Evolutionary conservation across 2,113 vertebrate genomes (phyloP).

Genomic region (Phyllopteryx taeniolatus): DNA sequence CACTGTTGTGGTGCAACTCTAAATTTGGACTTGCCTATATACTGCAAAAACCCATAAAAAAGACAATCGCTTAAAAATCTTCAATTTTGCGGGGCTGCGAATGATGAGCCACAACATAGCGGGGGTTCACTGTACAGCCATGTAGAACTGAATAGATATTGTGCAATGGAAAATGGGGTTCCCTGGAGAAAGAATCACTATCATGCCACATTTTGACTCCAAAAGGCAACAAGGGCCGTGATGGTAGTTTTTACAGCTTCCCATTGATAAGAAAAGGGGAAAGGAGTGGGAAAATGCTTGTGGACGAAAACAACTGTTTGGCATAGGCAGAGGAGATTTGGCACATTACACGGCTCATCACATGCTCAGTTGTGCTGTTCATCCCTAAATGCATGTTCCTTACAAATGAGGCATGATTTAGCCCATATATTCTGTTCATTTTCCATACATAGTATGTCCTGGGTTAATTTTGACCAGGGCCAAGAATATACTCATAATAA

Average conservation of each 20-base stretch:
- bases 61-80: no score
- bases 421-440: background rate
- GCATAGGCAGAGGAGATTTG: background rate
- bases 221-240: background rate
- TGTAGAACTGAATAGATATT: background rate
- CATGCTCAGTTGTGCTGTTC: background rate
- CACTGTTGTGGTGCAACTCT: no score
- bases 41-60: no score
- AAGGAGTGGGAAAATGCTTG: conserved; percentile 13
- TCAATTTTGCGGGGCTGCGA: no score
- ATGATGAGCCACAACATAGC: no score
- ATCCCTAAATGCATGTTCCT: background rate
- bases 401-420: background rate
- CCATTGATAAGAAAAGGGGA: conserved; percentile 3
- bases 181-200: background rate
- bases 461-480: no score
- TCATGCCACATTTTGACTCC: conserved; percentile 1
- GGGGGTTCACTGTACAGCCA: background rate
- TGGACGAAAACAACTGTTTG: conserved; percentile 6
- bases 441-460: background rate
- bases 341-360: background rate
- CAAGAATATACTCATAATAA: no score
- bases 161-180: background rate
- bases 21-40: no score
- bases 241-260: conserved; percentile 3